Percentiles rank a stretch among this genome's conserved stretches.
These are phyloP conservation scores for Trichosurus vulpecula DNA, from an alignment of 2,797 vertebrate genomes.

Conservation along the genomic window DNA sequence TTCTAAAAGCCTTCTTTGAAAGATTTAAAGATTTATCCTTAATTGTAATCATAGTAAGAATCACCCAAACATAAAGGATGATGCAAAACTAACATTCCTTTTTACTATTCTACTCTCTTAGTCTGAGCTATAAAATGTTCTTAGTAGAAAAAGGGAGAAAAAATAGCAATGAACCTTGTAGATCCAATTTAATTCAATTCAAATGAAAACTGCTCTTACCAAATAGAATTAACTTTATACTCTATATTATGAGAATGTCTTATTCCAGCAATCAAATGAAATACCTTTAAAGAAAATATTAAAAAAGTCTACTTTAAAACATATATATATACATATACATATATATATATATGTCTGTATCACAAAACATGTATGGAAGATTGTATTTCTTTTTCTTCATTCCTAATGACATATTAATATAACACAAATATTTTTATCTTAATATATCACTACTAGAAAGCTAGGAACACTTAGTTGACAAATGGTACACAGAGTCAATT, in stretches of 20 bases:
- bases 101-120: background rate
- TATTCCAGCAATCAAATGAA: background rate
- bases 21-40: background rate
- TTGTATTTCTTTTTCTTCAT: background rate
- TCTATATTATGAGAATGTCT: background rate
- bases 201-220: background rate
- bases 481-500: background rate
- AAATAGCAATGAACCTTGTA: background rate
- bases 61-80: background rate
- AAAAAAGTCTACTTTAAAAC: background rate
- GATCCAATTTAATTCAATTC: background rate
- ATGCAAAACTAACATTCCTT: background rate
- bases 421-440: background rate
- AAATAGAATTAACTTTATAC: background rate
- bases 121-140: background rate
- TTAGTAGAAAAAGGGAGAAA: background rate
- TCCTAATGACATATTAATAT: background rate
- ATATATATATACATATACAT: too few relatives aligned
- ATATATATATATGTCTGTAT: background rate
- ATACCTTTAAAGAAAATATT: background rate
- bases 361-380: background rate
- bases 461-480: background rate
- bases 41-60: background rate
- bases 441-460: background rate
- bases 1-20: background rate